Evolutionary conservation across 2,113 vertebrate genomes (phyloP).

Genomic region (Bubo scandiacus): DNA sequence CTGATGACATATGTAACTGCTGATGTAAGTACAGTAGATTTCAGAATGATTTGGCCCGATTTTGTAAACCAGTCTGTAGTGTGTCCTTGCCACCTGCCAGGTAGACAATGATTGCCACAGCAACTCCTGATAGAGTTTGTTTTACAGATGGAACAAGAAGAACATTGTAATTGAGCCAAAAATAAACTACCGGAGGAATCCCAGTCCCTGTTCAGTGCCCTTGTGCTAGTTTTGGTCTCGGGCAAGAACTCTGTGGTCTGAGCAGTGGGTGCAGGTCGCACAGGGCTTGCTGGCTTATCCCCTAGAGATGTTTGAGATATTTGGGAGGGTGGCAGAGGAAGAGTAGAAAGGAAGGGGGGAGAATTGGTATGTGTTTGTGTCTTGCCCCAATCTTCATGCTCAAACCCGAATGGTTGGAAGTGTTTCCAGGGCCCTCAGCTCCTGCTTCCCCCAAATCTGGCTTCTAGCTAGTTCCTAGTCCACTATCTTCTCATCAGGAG

Average conservation of each 20-base stretch:
- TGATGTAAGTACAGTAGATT: neutral
- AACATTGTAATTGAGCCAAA: neutral
- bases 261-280: neutral
- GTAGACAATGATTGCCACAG: neutral
- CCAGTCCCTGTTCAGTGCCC: neutral
- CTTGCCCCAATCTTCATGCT: rapidly evolving
- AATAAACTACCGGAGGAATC: neutral
- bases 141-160: neutral
- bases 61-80: neutral
- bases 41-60: neutral
- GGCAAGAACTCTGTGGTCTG: neutral
- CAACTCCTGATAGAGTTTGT: neutral
- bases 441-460: rapidly evolving
- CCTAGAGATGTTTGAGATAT: neutral
- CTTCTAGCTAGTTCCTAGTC: neutral
- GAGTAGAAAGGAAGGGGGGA: neutral
- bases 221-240: neutral
- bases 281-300: neutral
- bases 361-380: rapidly evolving
- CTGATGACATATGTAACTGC: neutral
- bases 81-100: neutral
- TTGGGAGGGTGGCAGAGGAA: neutral
- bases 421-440: neutral
- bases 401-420: neutral
- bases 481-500: neutral